A percentile compares a stretch with the other conserved stretches of the same genome.
phyloP scores from a whole-genome alignment of 2,113 vertebrate species.

The Callipepla squamata region DNA sequence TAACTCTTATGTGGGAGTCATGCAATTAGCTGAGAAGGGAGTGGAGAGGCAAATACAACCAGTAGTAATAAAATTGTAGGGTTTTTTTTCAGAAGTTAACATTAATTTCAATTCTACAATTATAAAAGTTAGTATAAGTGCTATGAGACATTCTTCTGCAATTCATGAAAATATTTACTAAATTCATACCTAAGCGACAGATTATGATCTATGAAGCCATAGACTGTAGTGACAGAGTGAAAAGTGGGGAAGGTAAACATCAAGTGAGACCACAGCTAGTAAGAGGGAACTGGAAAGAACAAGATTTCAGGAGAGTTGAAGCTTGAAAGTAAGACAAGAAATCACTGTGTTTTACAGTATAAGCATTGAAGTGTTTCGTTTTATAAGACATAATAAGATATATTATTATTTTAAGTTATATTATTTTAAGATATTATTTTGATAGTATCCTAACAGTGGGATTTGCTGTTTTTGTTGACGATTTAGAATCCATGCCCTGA shows the following conservation, averaged over 20 bases:
- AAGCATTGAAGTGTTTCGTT: background rate
- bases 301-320: background rate
- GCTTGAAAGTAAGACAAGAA: background rate
- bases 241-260: background rate
- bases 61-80: background rate
- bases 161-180: background rate
- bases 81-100: background rate
- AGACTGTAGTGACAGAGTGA: background rate
- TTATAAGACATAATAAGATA: background rate
- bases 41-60: background rate
- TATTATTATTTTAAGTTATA: too few relatives aligned
- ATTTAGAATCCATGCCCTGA: background rate
- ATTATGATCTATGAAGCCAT: background rate
- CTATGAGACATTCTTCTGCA: background rate
- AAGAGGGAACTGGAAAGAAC: background rate
- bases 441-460: accelerated
- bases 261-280: accelerated
- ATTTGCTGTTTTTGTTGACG: background rate
- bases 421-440: background rate
- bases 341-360: accelerated
- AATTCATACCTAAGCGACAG: background rate
- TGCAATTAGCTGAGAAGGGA: background rate
- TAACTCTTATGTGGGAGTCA: background rate
- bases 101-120: background rate
- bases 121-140: background rate